Conservation (phyloP, 2,797 vertebrate species). For the Orientallactaga sibirica region DNA sequence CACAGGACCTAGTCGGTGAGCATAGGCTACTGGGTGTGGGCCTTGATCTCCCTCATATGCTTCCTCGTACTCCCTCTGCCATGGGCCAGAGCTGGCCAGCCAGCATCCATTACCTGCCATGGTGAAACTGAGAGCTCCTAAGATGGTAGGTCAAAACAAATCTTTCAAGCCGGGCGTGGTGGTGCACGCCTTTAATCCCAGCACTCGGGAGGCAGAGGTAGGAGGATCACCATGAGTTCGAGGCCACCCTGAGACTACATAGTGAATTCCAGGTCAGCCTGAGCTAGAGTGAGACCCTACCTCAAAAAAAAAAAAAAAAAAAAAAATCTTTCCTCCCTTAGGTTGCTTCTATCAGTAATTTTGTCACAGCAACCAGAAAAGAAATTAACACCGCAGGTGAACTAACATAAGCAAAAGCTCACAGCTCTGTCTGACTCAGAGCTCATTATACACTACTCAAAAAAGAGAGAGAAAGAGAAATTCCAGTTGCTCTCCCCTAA, state of each 20-base stretch:
- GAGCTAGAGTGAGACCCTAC: too few relatives aligned
- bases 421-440: slow-evolving; percentile 50
- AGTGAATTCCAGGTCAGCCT: too few relatives aligned
- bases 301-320: too few relatives aligned
- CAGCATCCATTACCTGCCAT: not conserved
- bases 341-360: not conserved
- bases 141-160: not conserved
- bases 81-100: not conserved
- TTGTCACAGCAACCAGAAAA: not conserved
- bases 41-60: not conserved
- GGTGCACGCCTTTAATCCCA: too few relatives aligned
- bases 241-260: too few relatives aligned
- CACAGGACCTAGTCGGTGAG: not conserved
- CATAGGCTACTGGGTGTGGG: not conserved
- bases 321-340: not conserved
- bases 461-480: not conserved
- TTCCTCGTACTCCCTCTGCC: not conserved
- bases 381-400: not conserved
- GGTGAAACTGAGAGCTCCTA: not conserved
- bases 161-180: too few relatives aligned
- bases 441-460: slow-evolving; percentile 8
- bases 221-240: too few relatives aligned
- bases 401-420: not conserved
- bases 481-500: not conserved
- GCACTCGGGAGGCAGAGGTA: too few relatives aligned